These are phyloP conservation scores for Rallus crepitans DNA, from an alignment of 2,797 vertebrate species.

Conservation along the genomic window DNA sequence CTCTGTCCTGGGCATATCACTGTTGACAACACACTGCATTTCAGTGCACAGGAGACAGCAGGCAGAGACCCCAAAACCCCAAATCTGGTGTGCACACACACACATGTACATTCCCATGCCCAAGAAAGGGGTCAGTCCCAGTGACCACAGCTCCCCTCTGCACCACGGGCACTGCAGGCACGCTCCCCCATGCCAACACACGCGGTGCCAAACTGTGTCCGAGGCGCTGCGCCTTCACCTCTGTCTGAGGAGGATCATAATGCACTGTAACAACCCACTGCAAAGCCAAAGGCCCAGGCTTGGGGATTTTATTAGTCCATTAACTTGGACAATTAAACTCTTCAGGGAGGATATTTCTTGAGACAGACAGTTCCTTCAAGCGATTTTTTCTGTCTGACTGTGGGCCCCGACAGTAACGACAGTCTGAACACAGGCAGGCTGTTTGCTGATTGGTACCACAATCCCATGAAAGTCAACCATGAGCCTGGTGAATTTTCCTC, in stretches of 20 bases:
- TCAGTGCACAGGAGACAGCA: neutral
- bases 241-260: rapidly evolving
- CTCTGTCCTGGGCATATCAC: neutral
- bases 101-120: rapidly evolving
- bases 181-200: rapidly evolving
- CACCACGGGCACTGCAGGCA: rapidly evolving
- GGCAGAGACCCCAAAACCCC: neutral
- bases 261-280: neutral
- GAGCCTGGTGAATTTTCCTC: conserved; percentile 27
- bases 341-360: conserved; percentile 30
- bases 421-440: conserved; percentile 6
- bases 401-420: neutral
- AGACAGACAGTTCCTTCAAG: neutral
- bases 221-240: neutral
- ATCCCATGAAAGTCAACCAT: neutral
- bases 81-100: rapidly evolving
- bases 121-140: rapidly evolving
- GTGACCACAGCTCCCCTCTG: rapidly evolving
- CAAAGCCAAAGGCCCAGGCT: neutral
- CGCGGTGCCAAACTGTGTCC: rapidly evolving
- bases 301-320: neutral
- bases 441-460: neutral
- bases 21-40: neutral
- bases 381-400: conserved; percentile 38
- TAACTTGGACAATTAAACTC: conserved; percentile 1